Base-by-base conservation (phyloP, 1,140 invertebrate genomes). In the Coboldia fuscipes region DNA sequence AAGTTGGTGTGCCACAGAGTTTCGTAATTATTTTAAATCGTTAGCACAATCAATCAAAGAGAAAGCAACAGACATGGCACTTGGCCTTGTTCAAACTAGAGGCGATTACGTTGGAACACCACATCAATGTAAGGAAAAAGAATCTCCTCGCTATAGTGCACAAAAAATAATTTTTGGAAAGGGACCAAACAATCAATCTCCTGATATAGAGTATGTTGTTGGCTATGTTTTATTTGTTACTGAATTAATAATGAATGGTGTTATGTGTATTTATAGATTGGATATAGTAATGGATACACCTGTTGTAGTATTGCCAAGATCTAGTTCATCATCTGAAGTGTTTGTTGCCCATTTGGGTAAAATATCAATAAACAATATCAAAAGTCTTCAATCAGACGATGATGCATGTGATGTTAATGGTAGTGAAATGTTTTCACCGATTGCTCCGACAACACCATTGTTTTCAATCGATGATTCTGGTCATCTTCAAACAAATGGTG, bases 261-360 rank as follows among this genome's bases (percentile, higher is more conserved):
- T 20, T 34, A 21, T 15, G 0, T 18, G 19, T 36, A 30, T 20
- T 37, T 39, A 58, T 27, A 74, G 66, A 37, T 52, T 80, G 23
- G 70, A 80, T 56, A 62, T 90, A 34, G 65, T 83, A 27, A 59
- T 94, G 32, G 80, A 89, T 47, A 89, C 82, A 37, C 90, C 90
- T 2, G 81, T 94, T 17, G 65, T 94, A 30, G 75, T 93, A 19
- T 55, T 94, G 30, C 88, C 89, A 0, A 61, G 78, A 34, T 68
- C 70, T 6, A 64, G 72, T n/a, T 64, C 64, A 18, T 89, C 83
- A 56, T 45, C 68, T 13, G 69, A 88, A 47, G 84, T 93, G 15
- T 68, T 93, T 32, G 80, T 94, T 12, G 83, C 82, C n/a, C 85
- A 92, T 61, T 64, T 97, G 30, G 90, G 90, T 20, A 76, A 82